Evolutionary conservation across 2,888 invertebrate species (phyloP), one percentile per base, ranked within the genome.

Genomic region (Chymomyza fuscimana): DNA sequence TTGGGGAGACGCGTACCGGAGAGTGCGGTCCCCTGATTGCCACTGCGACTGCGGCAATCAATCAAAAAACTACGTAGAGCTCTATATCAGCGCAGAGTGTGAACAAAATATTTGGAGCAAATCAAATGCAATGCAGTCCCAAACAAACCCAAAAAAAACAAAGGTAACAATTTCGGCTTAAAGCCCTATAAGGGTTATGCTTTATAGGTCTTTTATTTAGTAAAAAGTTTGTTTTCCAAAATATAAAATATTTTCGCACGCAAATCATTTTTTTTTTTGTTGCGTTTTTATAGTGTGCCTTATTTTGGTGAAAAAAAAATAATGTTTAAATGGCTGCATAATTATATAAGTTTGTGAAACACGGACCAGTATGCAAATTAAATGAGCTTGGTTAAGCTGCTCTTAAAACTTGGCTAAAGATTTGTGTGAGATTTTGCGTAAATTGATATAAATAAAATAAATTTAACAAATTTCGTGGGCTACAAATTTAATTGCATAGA

Each of bases 51-150:
- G 29, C n/a, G 85, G 87, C 83, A 87, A 84, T 84, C 83, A 84
- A 84, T 84, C 83, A 84, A 79, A 74, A 61, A 80, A 79, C 81
- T 80, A 77, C 80, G 82, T 72, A 80, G 65, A 85, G 82, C 68
- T 63, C 70, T 82, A 76, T 74, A 81, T 79, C 76, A 72, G 69
- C 64, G 67, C 77, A 67, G 85, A 86, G 88, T 82, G 88, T 83
- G 83, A 88, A 77, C 76, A 68, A 85, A 82, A 88, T 86, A 82
- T 87, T 81, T 85, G 81, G 84, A 88, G 77, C 88, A 86, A 79
- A 82, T 87, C 70, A 66, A 63, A 65, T 46, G 86, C 80, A 85
- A 87, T 79, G 83, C 86, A 80, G 73, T 73, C 67, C 52, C 70
- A 46, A 12, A 54, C 1, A 9, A 67, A 61, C 1, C 59, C 32